These are phyloP conservation scores for Sphaerolaimus hirsutus DNA, from an alignment of 2,888 invertebrate species.

Conservation along the genomic window DNA sequence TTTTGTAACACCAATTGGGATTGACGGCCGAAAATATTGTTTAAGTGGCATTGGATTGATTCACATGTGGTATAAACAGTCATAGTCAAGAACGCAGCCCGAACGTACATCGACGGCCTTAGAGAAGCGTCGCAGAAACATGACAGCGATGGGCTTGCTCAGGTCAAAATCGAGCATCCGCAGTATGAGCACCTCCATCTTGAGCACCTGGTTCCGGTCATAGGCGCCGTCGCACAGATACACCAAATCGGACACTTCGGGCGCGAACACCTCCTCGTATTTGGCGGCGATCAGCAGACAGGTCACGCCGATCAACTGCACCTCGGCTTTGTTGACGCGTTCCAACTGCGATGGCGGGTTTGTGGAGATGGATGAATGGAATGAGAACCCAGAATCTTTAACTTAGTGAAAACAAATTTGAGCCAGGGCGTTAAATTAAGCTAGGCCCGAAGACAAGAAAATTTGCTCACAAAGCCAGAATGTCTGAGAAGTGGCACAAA, in stretches of 20 bases:
- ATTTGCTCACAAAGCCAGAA: too few relatives aligned
- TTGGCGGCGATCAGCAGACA: constrained; percentile 73
- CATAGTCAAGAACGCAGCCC: too few relatives aligned
- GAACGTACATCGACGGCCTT: constrained; percentile 31
- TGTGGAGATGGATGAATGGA: neutral
- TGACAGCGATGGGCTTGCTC: constrained; percentile 59
- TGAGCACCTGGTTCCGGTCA: constrained; percentile 24
- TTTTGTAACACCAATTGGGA: too few relatives aligned
- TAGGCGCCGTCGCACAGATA: constrained; percentile 72
- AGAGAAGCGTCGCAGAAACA: constrained; percentile 51
- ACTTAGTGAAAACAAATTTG: too few relatives aligned
- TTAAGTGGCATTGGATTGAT: too few relatives aligned
- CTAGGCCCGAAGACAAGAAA: too few relatives aligned
- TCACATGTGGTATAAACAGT: too few relatives aligned
- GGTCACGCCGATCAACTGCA: constrained; percentile 34
- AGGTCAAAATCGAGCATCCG: constrained; percentile 51
- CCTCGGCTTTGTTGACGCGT: neutral
- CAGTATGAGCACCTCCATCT: constrained; percentile 58
- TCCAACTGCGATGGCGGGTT: too few relatives aligned
- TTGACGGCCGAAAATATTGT: too few relatives aligned
- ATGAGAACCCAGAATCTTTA: too few relatives aligned
- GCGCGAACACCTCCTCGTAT: constrained; percentile 75
- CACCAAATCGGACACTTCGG: constrained; percentile 62
- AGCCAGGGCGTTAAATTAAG: too few relatives aligned
- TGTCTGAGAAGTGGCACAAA: too few relatives aligned